These are phyloP conservation scores for Pelobates cultripes DNA, from an alignment of 2,797 vertebrate species.

Conservation along the genomic window DNA sequence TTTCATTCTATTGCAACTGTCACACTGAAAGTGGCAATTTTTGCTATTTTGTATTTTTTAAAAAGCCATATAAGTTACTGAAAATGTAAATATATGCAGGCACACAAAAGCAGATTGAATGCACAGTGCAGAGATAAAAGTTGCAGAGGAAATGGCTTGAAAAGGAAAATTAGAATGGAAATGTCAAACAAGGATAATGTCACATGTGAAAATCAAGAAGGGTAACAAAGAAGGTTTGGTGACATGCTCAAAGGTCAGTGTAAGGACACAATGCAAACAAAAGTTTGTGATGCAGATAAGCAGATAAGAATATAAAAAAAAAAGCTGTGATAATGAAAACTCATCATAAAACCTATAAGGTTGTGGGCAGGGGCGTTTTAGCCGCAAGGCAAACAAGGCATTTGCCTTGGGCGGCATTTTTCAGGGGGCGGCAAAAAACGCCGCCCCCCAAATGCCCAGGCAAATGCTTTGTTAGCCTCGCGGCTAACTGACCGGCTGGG, in stretches of 20 bases:
- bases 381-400: too few species aligned
- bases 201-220: not conserved
- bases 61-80: slow-evolving; percentile 24
- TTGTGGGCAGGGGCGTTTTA: too few species aligned
- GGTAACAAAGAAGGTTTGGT: not conserved
- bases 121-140: slow-evolving; percentile 18
- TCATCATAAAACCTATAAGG: too few species aligned
- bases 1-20: slow-evolving; percentile 23
- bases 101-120: slow-evolving; percentile 5
- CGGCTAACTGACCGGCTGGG: too few species aligned
- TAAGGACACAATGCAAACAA: slow-evolving; percentile 18
- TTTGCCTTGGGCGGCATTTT: too few species aligned
- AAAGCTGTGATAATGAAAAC: too few species aligned
- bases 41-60: slow-evolving; percentile 3
- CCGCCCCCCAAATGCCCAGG: too few species aligned
- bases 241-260: slow-evolving; percentile 3
- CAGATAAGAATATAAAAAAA: not conserved
- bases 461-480: too few species aligned
- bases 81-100: slow-evolving; percentile 25
- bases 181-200: slow-evolving; percentile 44
- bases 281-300: slow-evolving; percentile 8
- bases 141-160: not conserved
- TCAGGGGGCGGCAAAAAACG: too few species aligned
- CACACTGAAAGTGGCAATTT: slow-evolving; percentile 18
- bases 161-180: slow-evolving; percentile 22